Evolutionary conservation across 1,140 invertebrate species (phyloP).

Genomic region (Leucophenga varia): DNA sequence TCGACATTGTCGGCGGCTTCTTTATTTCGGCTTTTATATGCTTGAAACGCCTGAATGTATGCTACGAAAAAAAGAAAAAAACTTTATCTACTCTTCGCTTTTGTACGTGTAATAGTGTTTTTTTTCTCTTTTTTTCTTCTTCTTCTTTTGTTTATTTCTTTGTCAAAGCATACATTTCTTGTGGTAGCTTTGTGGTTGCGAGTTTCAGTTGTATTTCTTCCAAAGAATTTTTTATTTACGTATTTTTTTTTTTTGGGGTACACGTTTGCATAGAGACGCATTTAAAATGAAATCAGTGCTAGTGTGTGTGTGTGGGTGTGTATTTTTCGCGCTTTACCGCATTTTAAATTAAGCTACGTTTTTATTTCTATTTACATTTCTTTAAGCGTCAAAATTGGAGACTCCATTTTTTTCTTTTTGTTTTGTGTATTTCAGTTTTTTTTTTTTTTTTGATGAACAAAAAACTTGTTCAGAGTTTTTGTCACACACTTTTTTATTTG

Average conservation of each 20-base stretch:
- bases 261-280: slow-evolving; percentile 27
- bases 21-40: no score
- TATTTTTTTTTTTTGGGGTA: slow-evolving; percentile 24
- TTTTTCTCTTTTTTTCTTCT: background rate
- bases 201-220: slow-evolving; percentile 34
- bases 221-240: slow-evolving; percentile 11
- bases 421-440: no score
- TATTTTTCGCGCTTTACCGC: slow-evolving; percentile 40
- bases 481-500: no score
- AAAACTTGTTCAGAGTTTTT: no score
- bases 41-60: no score
- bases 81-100: no score
- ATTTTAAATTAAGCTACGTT: slow-evolving; percentile 53
- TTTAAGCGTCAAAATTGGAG: no score
- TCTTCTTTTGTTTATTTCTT: background rate
- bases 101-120: slow-evolving; percentile 3
- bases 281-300: slow-evolving; percentile 26
- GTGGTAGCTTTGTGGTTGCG: slow-evolving; percentile 28
- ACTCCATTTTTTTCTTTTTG: no score
- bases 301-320: slow-evolving; percentile 21
- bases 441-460: slow-evolving; percentile 10
- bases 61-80: no score
- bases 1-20: no score
- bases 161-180: background rate
- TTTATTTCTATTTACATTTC: slow-evolving; percentile 54